Conservation (phyloP, 1,140 invertebrate species). For the Aphaenogaster floridana region DNA sequence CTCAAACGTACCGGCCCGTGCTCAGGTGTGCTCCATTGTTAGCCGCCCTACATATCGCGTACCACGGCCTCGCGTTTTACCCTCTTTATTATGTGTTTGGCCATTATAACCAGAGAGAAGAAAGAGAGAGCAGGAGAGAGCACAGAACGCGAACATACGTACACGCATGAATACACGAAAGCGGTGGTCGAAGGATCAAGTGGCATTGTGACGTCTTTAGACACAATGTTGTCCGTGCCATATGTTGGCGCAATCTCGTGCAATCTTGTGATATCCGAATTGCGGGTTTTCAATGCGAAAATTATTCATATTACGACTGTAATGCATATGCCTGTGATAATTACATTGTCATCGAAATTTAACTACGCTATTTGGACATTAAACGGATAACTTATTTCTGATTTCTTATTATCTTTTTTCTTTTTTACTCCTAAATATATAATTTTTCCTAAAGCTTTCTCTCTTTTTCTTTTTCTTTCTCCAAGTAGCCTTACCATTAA, state of each 20-base stretch:
- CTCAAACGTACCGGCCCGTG: constrained; percentile 80
- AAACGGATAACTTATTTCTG: neutral
- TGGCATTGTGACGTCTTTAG: constrained; percentile 60
- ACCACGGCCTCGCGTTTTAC: constrained; percentile 67
- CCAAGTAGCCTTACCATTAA: constrained; percentile 6
- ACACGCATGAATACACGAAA: constrained; percentile 33
- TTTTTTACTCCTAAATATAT: neutral
- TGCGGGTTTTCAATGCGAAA: neutral
- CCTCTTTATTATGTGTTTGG: constrained; percentile 82
- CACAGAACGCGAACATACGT: neutral
- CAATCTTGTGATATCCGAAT: neutral
- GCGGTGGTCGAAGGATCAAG: constrained; percentile 71
- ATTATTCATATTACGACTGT: neutral
- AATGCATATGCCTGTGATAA: neutral
- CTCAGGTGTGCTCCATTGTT: constrained; percentile 85
- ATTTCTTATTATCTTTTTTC: neutral
- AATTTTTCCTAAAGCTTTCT: constrained; percentile 4
- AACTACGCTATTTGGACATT: neutral
- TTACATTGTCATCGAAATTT: neutral
- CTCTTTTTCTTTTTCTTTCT: neutral
- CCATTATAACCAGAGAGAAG: constrained; percentile 71
- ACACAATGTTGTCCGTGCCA: constrained; percentile 16
- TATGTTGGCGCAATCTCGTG: constrained; percentile 3
- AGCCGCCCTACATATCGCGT: constrained; percentile 80
- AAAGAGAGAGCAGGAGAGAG: constrained; percentile 16